Evolutionary conservation across 92 coral and sea anemone species (phyloP).

Genomic region (Zoanthus sociatus): DNA sequence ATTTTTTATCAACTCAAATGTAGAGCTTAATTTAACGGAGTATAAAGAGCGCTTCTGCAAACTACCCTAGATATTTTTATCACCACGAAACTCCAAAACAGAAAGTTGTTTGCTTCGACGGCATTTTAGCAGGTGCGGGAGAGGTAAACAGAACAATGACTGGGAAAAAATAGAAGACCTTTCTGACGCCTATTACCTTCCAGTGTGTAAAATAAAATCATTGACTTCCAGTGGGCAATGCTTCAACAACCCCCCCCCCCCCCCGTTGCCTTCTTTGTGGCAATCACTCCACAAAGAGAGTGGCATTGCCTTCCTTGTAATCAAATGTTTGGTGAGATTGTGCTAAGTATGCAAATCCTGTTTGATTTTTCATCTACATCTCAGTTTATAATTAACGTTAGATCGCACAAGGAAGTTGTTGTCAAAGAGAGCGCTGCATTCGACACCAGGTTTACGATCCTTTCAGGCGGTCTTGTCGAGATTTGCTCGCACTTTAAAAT

Average conservation of each 20-base stretch:
- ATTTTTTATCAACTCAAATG: neutral
- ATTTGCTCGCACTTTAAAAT: too few species aligned
- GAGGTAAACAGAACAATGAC: neutral
- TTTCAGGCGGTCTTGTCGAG: too few species aligned
- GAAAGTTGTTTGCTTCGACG: neutral
- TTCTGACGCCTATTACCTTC: neutral
- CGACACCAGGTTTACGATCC: too few species aligned
- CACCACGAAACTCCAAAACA: neutral
- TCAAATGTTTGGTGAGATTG: too few species aligned
- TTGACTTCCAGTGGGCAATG: too few species aligned
- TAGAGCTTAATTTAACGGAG: neutral
- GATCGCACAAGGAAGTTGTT: too few species aligned
- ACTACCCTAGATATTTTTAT: neutral
- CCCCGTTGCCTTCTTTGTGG: neutral
- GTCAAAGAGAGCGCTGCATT: too few species aligned
- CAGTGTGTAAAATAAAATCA: neutral
- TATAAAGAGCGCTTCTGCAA: neutral
- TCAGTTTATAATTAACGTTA: too few species aligned
- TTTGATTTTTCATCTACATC: neutral
- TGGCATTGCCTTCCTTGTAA: neutral
- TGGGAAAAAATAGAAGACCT: neutral
- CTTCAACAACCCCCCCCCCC: constrained; percentile 27
- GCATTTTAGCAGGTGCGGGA: neutral
- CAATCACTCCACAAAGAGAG: too few species aligned
- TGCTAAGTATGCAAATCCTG: too few species aligned